Evolutionary conservation across 2,113 vertebrate species (phyloP).

Genomic region (Cathartes aura): DNA sequence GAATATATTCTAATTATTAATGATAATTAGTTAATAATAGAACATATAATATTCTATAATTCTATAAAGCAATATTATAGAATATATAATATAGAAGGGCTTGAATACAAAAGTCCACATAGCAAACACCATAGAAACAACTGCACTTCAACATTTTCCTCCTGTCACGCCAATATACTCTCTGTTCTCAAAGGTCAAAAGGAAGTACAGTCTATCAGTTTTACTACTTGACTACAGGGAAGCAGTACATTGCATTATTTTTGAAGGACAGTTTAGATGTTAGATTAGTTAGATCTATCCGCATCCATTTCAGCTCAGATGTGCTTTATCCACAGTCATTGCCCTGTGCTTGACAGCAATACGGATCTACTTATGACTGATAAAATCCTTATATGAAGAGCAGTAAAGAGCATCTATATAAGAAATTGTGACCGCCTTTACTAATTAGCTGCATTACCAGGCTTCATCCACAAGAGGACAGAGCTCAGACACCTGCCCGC

Average conservation of each 20-base stretch:
- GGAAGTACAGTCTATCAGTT: neutral
- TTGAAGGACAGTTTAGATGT: neutral
- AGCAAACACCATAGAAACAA: neutral
- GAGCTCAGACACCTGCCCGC: neutral
- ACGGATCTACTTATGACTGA: neutral
- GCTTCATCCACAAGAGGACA: neutral
- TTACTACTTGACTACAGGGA: neutral
- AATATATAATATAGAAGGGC: neutral
- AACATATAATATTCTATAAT: neutral
- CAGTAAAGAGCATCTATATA: neutral
- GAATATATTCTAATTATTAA: neutral
- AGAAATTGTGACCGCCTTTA: fast-evolving
- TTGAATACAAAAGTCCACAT: neutral
- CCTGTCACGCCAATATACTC: neutral
- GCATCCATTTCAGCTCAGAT: neutral
- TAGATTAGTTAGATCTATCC: neutral
- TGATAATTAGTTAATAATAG: neutral
- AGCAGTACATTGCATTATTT: neutral
- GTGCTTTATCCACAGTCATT: neutral
- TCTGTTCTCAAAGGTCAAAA: neutral
- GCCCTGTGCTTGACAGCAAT: neutral
- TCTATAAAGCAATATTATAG: neutral
- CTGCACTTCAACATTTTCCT: neutral
- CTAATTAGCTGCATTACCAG: neutral
- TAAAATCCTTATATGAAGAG: neutral